Base-by-base conservation (phyloP, 2,113 vertebrate genomes). In the Grammomys surdaster region DNA sequence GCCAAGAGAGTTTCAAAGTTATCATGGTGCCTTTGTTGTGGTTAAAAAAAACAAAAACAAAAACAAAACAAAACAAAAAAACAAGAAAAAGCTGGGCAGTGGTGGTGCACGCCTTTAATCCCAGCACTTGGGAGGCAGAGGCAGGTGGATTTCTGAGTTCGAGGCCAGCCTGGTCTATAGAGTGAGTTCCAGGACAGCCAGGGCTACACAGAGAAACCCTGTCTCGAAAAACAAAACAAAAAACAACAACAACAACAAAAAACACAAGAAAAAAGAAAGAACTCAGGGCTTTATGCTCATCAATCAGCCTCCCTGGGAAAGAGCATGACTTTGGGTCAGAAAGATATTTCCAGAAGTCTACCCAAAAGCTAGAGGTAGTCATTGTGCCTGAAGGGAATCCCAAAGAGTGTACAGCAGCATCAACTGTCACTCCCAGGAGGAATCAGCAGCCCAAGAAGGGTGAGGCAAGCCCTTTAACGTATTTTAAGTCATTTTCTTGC, bases 341-440 rank as follows among this genome's bases (percentile, higher is more conserved):
- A 65, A 48, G 16, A 65, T 65, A 19, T 56, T 54, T 88, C 72
- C 40, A 12, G 22, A 20, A 76, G 33, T 56, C 12, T 40, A 19
- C 11, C 0, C 63, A 54, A 51, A 33, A 67, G n/a, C 43, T 36
- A 36, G 54, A 65, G 76, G 36, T 4, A 4, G n/a, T 60, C 51
- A 31, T 46, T 60, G n/a, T 6, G 10, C 40, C 48, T 65, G 43
- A 72, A 0, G 43, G 54, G 43, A 58, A 16, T 0, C 58, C 82
- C 5, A 26, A 60, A 28, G 48, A 46, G 13, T 12, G 0, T 9
- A 1, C 9, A 24, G 73, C 65, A 54, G 40, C 13, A 28, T 28
- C 26, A 3, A 4, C 33, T 22, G 67, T 72, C 46, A 54, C 67
- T 80, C 24, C 0, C 0, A 1, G 1, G 3, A 0, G 24, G 12